phyloP scores from a whole-genome alignment of 2,888 invertebrate genomes.

The Hirtodrosophila duncani region DNA sequence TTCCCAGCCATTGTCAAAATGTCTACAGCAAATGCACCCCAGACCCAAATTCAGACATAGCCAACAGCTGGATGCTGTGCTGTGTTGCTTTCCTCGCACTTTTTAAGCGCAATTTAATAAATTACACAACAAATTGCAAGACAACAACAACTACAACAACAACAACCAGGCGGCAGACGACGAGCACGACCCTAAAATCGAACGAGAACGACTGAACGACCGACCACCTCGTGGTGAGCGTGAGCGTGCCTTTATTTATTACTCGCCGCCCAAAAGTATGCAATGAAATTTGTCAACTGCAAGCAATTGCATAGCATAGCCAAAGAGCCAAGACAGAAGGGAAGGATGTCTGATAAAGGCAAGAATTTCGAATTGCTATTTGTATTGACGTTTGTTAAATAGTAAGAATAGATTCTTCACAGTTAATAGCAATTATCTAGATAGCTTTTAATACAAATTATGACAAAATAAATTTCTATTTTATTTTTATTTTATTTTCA shows the following conservation, averaged over 20 bases:
- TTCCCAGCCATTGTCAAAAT: conserved; percentile 50
- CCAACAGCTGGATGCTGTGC: too few species aligned
- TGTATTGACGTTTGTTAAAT: too few species aligned
- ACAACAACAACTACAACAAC: not conserved
- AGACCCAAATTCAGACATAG: too few species aligned
- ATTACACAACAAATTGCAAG: conserved; percentile 55
- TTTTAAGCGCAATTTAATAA: conserved; percentile 43
- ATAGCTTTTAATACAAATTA: too few species aligned
- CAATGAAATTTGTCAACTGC: conserved; percentile 57
- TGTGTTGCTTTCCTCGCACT: not conserved
- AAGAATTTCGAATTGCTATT: too few species aligned
- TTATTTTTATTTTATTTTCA: too few species aligned
- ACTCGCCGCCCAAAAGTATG: conserved; percentile 50
- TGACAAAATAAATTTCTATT: too few species aligned
- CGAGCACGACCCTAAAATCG: not conserved
- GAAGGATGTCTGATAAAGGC: not conserved
- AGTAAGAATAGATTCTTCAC: too few species aligned
- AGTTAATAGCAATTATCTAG: too few species aligned
- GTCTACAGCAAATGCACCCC: conserved; percentile 16
- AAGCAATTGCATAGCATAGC: conserved; percentile 15
- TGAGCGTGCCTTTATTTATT: conserved; percentile 38
- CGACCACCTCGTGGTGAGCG: too few species aligned
- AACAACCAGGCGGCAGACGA: not conserved
- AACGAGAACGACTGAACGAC: too few species aligned
- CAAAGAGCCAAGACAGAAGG: not conserved